These are phyloP conservation scores for Athripsodes cinereus DNA, from an alignment of 2,888 invertebrate species.

Conservation along the genomic window DNA sequence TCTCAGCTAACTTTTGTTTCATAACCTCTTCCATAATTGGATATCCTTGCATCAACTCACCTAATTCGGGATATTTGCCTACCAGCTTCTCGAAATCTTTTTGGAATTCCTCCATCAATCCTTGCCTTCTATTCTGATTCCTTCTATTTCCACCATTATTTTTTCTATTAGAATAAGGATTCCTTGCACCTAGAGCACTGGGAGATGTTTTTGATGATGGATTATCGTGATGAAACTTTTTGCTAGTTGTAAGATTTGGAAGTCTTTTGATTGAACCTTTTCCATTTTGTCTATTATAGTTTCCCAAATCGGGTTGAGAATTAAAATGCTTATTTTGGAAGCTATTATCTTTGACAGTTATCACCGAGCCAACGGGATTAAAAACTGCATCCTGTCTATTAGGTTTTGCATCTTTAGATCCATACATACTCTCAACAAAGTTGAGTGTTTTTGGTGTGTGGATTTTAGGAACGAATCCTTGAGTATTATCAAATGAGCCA, in stretches of 20 bases:
- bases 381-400: neutral
- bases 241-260: neutral
- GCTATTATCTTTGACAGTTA: neutral
- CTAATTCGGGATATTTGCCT: constrained; percentile 26
- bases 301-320: neutral
- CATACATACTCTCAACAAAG: neutral
- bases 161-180: neutral
- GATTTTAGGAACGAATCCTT: constrained; percentile 21
- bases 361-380: neutral
- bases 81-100: constrained; percentile 25
- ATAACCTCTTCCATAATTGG: constrained; percentile 27
- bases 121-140: constrained; percentile 8
- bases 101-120: constrained; percentile 19
- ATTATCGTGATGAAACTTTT: neutral
- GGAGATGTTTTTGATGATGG: neutral
- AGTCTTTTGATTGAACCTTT: neutral
- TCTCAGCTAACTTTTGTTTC: constrained; percentile 26
- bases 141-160: neutral
- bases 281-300: neutral
- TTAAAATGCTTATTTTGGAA: too few species aligned
- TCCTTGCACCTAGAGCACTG: neutral
- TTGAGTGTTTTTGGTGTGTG: constrained; percentile 17
- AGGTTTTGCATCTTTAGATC: neutral
- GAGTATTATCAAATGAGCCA: constrained; percentile 19
- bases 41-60: constrained; percentile 24